Evolutionary conservation across 2,888 invertebrate species (phyloP).

Genomic region (Drosophila neonasuta): DNA sequence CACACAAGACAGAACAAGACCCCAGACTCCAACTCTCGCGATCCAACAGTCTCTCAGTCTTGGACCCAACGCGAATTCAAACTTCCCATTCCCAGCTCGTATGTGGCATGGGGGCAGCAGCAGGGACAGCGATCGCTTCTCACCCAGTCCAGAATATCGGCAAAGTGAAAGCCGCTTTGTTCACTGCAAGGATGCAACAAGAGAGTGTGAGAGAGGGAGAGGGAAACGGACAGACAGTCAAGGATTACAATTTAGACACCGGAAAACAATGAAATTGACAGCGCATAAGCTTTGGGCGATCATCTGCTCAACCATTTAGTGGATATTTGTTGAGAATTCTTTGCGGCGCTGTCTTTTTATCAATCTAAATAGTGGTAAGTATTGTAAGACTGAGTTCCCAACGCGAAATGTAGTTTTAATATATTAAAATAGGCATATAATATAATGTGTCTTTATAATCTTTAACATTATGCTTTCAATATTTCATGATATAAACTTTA

Average conservation of each 20-base stretch:
- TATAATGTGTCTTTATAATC: no score
- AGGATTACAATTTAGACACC: conserved; percentile 81
- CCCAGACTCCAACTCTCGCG: not conserved
- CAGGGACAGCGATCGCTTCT: conserved; percentile 35
- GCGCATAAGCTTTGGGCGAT: conserved; percentile 72
- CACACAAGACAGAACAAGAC: conserved; percentile 39
- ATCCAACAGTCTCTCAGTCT: conserved; percentile 1
- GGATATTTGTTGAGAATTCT: conserved; percentile 63
- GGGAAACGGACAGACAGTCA: conserved; percentile 5
- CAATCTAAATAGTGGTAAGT: conserved; percentile 44
- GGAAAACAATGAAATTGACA: conserved; percentile 82
- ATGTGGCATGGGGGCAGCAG: conserved; percentile 53
- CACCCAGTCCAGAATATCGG: conserved; percentile 47
- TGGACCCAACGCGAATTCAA: conserved; percentile 18
- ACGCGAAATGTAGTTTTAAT: not conserved
- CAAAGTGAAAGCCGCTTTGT: conserved; percentile 57
- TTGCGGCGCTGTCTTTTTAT: conserved; percentile 55
- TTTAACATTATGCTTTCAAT: no score
- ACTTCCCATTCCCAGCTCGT: conserved; percentile 39
- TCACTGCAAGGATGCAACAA: not conserved
- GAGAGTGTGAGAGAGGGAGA: not conserved
- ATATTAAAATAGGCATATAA: no score
- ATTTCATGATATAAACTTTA: no score
- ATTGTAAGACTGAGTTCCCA: conserved; percentile 24
- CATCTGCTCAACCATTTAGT: conserved; percentile 67